phyloP scores from a whole-genome alignment of 2,797 vertebrate species.

The Lepidocolaptes lacrymiger region DNA sequence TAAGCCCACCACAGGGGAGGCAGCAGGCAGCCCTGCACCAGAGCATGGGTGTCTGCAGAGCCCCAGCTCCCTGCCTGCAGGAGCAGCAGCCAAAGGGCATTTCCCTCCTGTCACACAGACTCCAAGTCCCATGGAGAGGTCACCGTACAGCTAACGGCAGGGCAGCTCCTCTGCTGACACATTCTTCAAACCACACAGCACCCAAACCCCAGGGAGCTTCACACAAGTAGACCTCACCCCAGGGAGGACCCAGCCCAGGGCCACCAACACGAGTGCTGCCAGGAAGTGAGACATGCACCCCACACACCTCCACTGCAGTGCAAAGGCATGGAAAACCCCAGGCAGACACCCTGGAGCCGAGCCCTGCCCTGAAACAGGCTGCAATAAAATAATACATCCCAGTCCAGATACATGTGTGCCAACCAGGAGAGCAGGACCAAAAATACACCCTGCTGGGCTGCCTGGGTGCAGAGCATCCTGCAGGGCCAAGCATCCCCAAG shows the following conservation, averaged over 20 bases:
- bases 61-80: neutral
- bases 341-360: neutral
- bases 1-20: accelerated
- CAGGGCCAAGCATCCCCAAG: neutral
- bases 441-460: neutral
- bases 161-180: neutral
- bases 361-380: slow-evolving; percentile 21
- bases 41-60: neutral
- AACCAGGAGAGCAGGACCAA: neutral
- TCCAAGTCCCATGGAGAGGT: neutral
- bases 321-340: neutral
- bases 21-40: neutral
- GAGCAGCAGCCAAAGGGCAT: neutral
- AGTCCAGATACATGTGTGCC: neutral
- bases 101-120: neutral
- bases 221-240: accelerated
- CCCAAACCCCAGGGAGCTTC: neutral
- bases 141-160: neutral
- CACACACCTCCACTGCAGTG: neutral
- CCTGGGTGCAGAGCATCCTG: neutral
- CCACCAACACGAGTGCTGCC: accelerated
- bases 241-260: neutral
- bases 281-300: neutral
- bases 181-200: neutral
- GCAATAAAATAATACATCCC: slow-evolving; percentile 26